Conservation (phyloP, 2,888 invertebrate genomes). For the Aphodius granarius region DNA sequence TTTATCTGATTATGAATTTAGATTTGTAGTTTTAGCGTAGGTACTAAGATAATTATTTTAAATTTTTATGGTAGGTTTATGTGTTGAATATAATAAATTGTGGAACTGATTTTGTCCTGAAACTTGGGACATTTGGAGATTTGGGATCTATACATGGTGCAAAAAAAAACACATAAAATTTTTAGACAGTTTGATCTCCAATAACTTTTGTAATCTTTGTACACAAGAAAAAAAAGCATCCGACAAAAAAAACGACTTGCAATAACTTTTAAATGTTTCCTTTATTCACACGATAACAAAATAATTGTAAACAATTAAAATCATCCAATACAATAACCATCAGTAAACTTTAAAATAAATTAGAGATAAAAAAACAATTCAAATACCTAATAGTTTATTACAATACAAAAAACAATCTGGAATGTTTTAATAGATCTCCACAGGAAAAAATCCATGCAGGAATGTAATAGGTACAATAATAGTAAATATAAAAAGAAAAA, state of each 20-base stretch:
- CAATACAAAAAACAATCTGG: neutral
- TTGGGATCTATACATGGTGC: no score
- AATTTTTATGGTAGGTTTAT: neutral
- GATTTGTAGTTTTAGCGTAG: neutral
- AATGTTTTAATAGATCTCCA: neutral
- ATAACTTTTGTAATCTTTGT: no score
- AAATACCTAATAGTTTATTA: neutral
- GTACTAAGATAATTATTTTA: neutral
- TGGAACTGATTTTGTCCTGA: neutral
- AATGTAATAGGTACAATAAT: neutral
- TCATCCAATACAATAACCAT: neutral
- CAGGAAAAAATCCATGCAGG: neutral
- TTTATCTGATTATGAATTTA: neutral
- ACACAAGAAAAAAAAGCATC: no score
- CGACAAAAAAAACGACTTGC: neutral
- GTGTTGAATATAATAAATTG: neutral
- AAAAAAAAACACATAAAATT: no score
- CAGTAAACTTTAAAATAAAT: neutral
- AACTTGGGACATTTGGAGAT: no score
- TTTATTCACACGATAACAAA: neutral
- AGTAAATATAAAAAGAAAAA: no score
- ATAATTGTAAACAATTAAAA: neutral
- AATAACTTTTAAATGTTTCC: neutral
- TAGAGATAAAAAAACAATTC: neutral
- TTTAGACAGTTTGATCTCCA: no score